Evolutionary conservation across 2,888 invertebrate genomes (phyloP).

Genomic region (Apomyelois bistriatella): DNA sequence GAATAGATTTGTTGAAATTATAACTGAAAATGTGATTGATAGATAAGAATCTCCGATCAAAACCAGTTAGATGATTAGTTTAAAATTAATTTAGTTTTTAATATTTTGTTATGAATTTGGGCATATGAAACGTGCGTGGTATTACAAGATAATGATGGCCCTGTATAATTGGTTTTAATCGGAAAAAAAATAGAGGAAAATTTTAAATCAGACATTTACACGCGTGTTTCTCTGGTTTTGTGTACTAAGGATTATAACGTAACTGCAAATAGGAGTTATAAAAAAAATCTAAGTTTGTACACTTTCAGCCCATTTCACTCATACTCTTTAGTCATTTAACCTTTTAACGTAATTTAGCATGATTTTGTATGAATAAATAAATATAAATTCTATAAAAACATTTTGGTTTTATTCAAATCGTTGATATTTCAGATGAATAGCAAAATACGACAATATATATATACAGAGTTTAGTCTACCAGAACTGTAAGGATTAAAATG

Average conservation of each 20-base stretch:
- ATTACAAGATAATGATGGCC: no score
- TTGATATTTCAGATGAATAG: no score
- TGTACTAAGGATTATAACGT: no score
- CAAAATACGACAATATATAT: no score
- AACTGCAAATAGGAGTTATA: no score
- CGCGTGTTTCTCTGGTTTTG: no score
- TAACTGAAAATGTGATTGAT: neutral
- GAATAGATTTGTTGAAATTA: constrained; percentile 28
- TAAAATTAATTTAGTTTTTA: neutral
- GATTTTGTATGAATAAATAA: constrained; percentile 17
- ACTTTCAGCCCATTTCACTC: neutral
- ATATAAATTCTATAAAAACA: neutral
- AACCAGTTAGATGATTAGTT: neutral
- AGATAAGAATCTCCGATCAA: neutral
- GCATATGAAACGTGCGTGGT: neutral
- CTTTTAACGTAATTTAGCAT: constrained; percentile 29
- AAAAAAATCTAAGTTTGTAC: neutral
- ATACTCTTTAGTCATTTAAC: constrained; percentile 5
- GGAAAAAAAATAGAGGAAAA: no score
- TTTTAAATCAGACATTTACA: no score
- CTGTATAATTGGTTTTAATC: no score
- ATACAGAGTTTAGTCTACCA: no score
- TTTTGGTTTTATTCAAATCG: neutral
- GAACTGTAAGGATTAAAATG: no score
- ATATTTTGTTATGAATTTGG: neutral